These are phyloP conservation scores for Pseudococcus viburni DNA, from an alignment of 2,888 invertebrate genomes.

Conservation along the genomic window DNA sequence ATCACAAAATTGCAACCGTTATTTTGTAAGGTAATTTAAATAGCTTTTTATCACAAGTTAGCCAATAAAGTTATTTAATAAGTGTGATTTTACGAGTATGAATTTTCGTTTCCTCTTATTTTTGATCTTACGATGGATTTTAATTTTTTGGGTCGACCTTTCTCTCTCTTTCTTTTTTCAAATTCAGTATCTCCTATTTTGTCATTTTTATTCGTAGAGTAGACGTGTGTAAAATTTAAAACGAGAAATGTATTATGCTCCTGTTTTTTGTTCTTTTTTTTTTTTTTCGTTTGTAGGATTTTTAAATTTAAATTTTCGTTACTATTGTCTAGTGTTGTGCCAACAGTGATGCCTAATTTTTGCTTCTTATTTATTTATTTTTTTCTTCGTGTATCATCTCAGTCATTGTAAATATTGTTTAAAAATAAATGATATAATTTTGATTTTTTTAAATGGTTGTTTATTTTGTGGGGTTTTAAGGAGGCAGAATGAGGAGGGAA, in stretches of 20 bases:
- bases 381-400: slow-evolving; percentile 55
- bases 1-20: slow-evolving; percentile 61
- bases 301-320: slow-evolving; percentile 60
- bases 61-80: slow-evolving; percentile 49
- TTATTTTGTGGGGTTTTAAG: background rate
- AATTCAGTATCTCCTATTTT: slow-evolving; percentile 40
- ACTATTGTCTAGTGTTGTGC: slow-evolving; percentile 64
- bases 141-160: slow-evolving; percentile 3
- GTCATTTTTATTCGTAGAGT: slow-evolving; percentile 43
- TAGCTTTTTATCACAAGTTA: slow-evolving; percentile 53
- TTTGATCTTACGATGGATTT: slow-evolving; percentile 8
- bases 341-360: slow-evolving; percentile 55
- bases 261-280: background rate
- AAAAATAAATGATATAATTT: slow-evolving; percentile 62
- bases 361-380: slow-evolving; percentile 57
- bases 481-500: background rate
- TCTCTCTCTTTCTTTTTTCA: slow-evolving; percentile 30
- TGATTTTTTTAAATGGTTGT: slow-evolving; percentile 54
- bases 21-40: slow-evolving; percentile 43
- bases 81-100: slow-evolving; percentile 14
- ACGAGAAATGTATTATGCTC: slow-evolving; percentile 14
- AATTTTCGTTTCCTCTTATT: slow-evolving; percentile 15
- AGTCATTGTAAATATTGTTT: slow-evolving; percentile 65
- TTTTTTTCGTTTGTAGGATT: slow-evolving; percentile 32
- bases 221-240: slow-evolving; percentile 53